Evolutionary conservation across 1,140 invertebrate species (phyloP), one percentile per base, ranked within the genome.

Genomic region (Helicoverpa armigera): DNA sequence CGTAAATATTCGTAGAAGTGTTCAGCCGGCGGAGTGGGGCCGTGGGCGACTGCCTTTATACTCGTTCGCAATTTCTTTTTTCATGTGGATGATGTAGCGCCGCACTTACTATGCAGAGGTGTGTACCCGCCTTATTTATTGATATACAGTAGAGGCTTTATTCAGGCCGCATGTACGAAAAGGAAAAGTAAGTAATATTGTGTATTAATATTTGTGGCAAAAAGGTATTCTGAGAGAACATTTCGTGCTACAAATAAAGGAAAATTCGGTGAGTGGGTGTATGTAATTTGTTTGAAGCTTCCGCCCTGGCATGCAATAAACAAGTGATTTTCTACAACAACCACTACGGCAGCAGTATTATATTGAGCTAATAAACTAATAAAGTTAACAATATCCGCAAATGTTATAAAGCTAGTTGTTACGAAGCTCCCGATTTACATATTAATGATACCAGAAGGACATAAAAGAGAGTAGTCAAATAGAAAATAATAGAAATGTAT

Each of bases 401-500:
- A 43, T 43, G 35, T 43, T 5, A 43, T 43, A 43, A 43, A 43
- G 35, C 5, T 43, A 43, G 35, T 7, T 7, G 5, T 9, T 43
- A 43, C 35, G 35, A 43, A 43, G 35, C 35, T 43, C 35, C 35
- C 35, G 9, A 35, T 43, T 43, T 43, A 43, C 35, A 43, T 43
- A 43, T 43, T 43, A 43, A 43, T 43, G 35, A 43, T 43, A 43
- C 35, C 35, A 23, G 4, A 50, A 48, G 9, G n/a, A 4, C 14
- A 69, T 50, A 48, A 10, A 69, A 69, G 43, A 50, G 35, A 69
- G 63, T 10, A n/a, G n/a, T 13, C 12, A 69, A 31, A 72, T 72
- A 51, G 69, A 53, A 72, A 72, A 72, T 72, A 72, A 16, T 72
- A 54, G 50, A 54, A 29, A 54, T 31, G 50, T 72, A 72, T 53